Evolutionary conservation across 2,888 invertebrate species (phyloP), one percentile per base, ranked within the genome.

Genomic region (Stratiomys singularior): DNA sequence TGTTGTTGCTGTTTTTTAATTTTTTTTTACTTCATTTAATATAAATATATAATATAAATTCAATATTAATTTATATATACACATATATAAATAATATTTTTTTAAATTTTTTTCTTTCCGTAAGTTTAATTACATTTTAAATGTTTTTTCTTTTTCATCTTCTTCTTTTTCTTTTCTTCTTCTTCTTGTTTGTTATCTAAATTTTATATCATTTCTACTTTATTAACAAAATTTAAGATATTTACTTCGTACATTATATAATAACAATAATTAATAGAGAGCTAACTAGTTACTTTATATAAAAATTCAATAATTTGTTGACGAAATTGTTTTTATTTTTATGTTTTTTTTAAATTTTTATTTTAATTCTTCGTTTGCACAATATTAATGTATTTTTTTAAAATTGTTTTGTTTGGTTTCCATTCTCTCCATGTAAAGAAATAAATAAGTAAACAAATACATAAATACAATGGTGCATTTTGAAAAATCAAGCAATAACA

Each of bases 41-140:
- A 72, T 72, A 72, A 72, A 72, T 72, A 58, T 72, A 71, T 71
- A 71, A 72, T 72, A 72, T 72, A 72, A 56, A 72, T 56, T 72
- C 56, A 72, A 56, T 72, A 58, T 72, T 72, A 25, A 72, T 72
- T 72, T 72, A 72, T 72, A 71, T 71, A 72, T 58, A 72, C 72
- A 72, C 58, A 72, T 72, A 72, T 72, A 72, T 72, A 72, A 72
- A 72, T 72, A 72, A 72, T 72, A 72, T 52, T 56, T 52, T 56
- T 52, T 56, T 52, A 28, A 11, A 58, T 11, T 56, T n/a, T n/a
- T 28, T 18, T 58, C 21, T 30, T 52, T 30, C 30, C 30, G 21
- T 72, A 30, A 28, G 23, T 52, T 30, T 44, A 30, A 27, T 72
- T 72, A 28, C n/a, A 23, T 56, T 52, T 71, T 52, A 13, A 28